Evolutionary conservation across 1,140 invertebrate genomes (phyloP).

Genomic region (Helicoverpa zea): DNA sequence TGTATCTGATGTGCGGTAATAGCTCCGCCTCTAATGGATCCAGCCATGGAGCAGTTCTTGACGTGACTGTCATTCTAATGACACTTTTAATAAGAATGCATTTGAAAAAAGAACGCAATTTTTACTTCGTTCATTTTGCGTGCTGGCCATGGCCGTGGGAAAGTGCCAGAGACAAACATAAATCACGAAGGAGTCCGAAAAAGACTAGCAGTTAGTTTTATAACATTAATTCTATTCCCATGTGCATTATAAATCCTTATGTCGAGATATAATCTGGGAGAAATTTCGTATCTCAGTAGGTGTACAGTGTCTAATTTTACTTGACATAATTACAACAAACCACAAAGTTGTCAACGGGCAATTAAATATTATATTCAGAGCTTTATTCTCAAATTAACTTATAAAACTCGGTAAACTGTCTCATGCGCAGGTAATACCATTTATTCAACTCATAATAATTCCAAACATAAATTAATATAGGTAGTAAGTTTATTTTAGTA

Average conservation of each 20-base stretch:
- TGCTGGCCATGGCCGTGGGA: not conserved
- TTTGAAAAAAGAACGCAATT: not conserved
- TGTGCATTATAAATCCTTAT: constrained; percentile 11
- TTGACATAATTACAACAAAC: constrained; percentile 33
- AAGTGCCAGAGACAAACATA: not conserved
- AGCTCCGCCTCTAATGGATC: constrained; percentile 45
- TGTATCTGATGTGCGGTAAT: constrained; percentile 54
- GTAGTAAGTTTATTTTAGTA: not conserved
- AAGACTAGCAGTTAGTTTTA: not conserved
- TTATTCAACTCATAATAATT: not conserved
- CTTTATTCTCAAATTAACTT: not conserved
- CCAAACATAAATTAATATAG: not conserved
- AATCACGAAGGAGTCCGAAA: not conserved
- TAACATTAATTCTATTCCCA: not conserved
- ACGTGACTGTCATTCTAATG: constrained; percentile 39
- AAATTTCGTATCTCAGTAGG: constrained; percentile 9
- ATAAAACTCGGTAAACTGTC: too few relatives aligned
- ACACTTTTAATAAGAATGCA: not conserved
- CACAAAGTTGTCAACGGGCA: constrained; percentile 18
- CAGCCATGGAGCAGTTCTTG: constrained; percentile 1
- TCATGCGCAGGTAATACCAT: not conserved
- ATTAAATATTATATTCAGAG: not conserved
- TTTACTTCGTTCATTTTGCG: not conserved
- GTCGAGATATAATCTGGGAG: not conserved
- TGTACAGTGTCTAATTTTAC: constrained; percentile 20